These are phyloP conservation scores for Otocyon megalotis DNA, from an alignment of 2,113 vertebrate genomes.

Conservation along the genomic window DNA sequence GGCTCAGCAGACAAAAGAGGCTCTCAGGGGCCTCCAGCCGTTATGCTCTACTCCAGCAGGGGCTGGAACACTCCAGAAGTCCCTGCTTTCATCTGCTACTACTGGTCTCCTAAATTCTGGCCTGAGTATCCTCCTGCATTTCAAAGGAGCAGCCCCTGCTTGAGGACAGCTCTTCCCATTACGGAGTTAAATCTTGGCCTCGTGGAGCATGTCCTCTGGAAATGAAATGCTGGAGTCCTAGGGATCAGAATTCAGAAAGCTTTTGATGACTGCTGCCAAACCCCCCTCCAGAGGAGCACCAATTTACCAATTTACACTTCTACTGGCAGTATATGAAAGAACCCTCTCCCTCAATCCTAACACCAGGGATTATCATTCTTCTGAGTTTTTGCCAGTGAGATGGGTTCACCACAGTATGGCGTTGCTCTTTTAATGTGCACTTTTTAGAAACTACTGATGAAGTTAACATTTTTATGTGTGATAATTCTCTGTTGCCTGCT, in stretches of 20 bases:
- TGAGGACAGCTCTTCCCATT: background rate
- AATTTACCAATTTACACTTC: conserved; percentile 48
- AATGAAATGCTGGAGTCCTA: background rate
- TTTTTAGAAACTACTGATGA: background rate
- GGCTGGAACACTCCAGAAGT: background rate
- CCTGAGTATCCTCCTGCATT: background rate
- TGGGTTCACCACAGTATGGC: background rate
- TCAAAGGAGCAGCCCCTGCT: background rate
- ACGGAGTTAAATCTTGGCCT: background rate
- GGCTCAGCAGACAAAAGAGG: background rate
- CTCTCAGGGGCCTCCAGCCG: too few species aligned
- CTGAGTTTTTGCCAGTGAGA: conserved; percentile 31
- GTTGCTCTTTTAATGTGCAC: conserved; percentile 56
- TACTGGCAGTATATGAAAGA: conserved; percentile 42
- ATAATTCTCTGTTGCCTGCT: background rate
- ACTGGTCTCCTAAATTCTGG: background rate
- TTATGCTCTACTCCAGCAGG: background rate
- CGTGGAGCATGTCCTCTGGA: background rate
- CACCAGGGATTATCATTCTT: conserved; percentile 37
- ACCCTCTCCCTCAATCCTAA: background rate
- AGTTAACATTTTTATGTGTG: background rate
- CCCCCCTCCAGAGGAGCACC: background rate
- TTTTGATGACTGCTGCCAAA: conserved; percentile 61
- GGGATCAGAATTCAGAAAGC: conserved; percentile 49
- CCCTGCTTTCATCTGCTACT: background rate